phyloP scores from a whole-genome alignment of 1,140 invertebrate species.

The Fopius arisanus region DNA sequence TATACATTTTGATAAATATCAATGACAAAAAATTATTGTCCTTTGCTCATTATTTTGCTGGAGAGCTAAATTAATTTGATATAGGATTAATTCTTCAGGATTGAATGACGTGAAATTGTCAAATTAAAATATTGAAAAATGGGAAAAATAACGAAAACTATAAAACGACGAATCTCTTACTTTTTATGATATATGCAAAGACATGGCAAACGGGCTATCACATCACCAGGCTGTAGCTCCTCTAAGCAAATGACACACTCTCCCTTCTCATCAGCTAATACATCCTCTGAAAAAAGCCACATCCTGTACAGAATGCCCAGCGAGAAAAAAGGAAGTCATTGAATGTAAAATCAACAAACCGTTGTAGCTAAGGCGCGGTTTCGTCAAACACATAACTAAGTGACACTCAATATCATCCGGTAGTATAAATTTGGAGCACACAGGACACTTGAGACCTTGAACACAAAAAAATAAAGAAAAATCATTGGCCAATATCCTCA shows the following conservation, averaged over 20 bases:
- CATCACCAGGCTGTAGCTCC: slow-evolving; percentile 92
- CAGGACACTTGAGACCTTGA: slow-evolving; percentile 96
- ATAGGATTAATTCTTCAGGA: too few species aligned
- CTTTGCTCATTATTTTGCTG: too few species aligned
- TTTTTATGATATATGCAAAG: slow-evolving; percentile 99
- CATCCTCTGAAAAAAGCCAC: slow-evolving; percentile 80
- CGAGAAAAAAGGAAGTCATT: too few species aligned
- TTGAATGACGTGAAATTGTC: too few species aligned
- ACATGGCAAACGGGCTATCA: slow-evolving; percentile 97
- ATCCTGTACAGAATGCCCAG: too few species aligned
- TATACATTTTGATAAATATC: too few species aligned
- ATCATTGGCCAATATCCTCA: not conserved
- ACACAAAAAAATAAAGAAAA: slow-evolving; percentile 48
- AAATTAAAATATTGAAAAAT: too few species aligned
- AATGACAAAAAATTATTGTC: too few species aligned
- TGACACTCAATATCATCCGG: slow-evolving; percentile 98
- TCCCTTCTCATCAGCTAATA: slow-evolving; percentile 92
- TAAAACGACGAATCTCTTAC: slow-evolving; percentile 67
- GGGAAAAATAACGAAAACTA: not conserved
- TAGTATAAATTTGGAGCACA: slow-evolving; percentile 97
- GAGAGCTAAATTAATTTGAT: too few species aligned
- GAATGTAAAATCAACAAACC: slow-evolving; percentile 71
- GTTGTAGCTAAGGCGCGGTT: slow-evolving; percentile 97
- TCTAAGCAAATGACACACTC: slow-evolving; percentile 99
- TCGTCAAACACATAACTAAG: slow-evolving; percentile 98